Percentiles rank a stretch among this genome's conserved stretches.
phyloP scores from a whole-genome alignment of 2,888 invertebrate genomes.

The Spilosoma lubricipeda region DNA sequence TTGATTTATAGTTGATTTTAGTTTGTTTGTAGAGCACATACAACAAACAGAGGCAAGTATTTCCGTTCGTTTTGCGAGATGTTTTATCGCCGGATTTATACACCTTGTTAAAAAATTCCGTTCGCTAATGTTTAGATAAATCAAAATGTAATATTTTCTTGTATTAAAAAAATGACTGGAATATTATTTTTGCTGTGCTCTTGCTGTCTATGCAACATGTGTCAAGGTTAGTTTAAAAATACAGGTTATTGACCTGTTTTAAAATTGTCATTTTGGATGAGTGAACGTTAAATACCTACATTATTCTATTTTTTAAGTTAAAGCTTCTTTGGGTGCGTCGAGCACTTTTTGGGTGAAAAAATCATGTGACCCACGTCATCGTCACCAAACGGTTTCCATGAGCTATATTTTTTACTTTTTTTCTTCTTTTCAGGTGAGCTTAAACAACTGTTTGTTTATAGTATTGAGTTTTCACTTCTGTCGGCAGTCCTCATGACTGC shows the following conservation, averaged over 20 bases:
- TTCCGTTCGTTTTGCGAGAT: slow-evolving; percentile 42
- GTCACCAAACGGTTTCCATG: too few species aligned
- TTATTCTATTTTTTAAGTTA: neutral
- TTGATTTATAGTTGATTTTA: slow-evolving; percentile 58
- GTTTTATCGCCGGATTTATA: slow-evolving; percentile 44
- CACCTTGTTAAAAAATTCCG: slow-evolving; percentile 41
- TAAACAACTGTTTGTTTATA: too few species aligned
- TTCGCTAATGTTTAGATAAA: slow-evolving; percentile 44
- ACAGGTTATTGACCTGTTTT: slow-evolving; percentile 20
- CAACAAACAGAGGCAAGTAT: slow-evolving; percentile 41
- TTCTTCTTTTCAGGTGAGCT: too few species aligned
- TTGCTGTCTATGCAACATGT: slow-evolving; percentile 5
- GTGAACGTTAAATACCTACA: neutral
- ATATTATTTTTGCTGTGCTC: neutral
- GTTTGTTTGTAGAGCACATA: slow-evolving; percentile 51
- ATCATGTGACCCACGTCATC: too few species aligned
- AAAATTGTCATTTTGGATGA: neutral
- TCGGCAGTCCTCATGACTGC: too few species aligned
- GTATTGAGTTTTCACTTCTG: too few species aligned
- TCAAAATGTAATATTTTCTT: slow-evolving; percentile 32
- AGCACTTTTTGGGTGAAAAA: too few species aligned
- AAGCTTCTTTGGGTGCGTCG: too few species aligned
- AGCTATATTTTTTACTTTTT: too few species aligned
- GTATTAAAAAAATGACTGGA: slow-evolving; percentile 9
- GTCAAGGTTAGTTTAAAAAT: slow-evolving; percentile 21